Evolutionary conservation across 2,888 invertebrate genomes (phyloP), one percentile per base, ranked within the genome.

Genomic region (Aleiodes alternator): DNA sequence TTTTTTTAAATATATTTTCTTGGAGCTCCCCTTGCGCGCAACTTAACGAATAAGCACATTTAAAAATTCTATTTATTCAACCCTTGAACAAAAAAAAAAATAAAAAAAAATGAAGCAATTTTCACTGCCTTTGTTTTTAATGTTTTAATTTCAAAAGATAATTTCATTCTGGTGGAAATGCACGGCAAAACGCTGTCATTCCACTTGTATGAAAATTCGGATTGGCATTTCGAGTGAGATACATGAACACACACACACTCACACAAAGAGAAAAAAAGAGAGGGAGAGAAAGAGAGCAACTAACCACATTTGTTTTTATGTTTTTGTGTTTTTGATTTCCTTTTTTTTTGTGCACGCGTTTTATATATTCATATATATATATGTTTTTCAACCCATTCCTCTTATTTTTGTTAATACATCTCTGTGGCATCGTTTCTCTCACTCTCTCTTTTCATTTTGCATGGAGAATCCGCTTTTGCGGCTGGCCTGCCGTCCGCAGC

Each of bases 401-500:
- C 8, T 9, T 23, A 23, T 48, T 64, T 64, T 79, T 75, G 59
- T 70, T 76, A 80, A 79, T 79, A 72, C 76, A 69, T 77, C 72
- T 34, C 64, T 14, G 64, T 64, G 43, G 43, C 64, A 66, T 69
- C 72, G 66, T 74, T 48, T 76, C 76, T 76, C 77, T 43, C 64
- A 80, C 80, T 82, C 82, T 82, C 68, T 8, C 16, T 14, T 38
- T n/a, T 38, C 9, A 9, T 23, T 68, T 50, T 51, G 34, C 80
- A 79, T 82, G 55, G 61, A 66, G 59, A 85, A 87, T 86, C 84
- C 84, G 86, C 86, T 87, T 86, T 87, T 87, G 87, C 84, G 86
- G 87, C 81, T 80, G 80, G 80, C 76, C 80, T 80, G 80, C 80
- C 69, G 80, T 81, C 79, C 83, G 82, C 82, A 77, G 79, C 71